These are phyloP conservation scores for Didymodactylos carnosus DNA, from an alignment of 2,888 invertebrate genomes.

Conservation along the genomic window DNA sequence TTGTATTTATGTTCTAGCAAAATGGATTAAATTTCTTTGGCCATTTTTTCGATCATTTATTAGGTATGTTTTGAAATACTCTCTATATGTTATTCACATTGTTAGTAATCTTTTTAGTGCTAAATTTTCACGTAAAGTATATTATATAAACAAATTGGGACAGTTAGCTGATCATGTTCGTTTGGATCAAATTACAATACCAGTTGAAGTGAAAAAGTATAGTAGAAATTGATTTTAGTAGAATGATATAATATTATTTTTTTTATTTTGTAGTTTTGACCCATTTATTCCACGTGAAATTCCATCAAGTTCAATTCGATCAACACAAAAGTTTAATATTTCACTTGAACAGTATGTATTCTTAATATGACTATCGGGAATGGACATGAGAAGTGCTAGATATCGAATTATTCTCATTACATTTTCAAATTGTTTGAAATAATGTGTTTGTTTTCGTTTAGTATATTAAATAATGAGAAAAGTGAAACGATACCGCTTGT, in stretches of 20 bases:
- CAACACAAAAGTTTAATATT: not conserved
- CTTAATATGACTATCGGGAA: too few relatives aligned
- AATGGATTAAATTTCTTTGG: conserved; percentile 44
- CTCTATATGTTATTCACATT: not conserved
- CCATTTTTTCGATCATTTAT: conserved; percentile 84
- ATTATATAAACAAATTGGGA: conserved; percentile 82
- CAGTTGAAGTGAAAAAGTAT: conserved; percentile 69
- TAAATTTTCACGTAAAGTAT: conserved; percentile 91
- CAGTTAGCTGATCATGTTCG: conserved; percentile 70
- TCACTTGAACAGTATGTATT: not conserved
- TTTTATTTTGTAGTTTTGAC: not conserved
- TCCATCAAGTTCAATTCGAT: not conserved
- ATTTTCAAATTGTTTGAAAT: not conserved
- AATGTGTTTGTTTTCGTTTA: not conserved
- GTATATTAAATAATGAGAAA: not conserved
- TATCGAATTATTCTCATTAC: too few relatives aligned
- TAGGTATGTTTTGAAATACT: conserved; percentile 36
- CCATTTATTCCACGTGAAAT: not conserved
- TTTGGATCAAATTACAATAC: conserved; percentile 71
- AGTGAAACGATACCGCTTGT: not conserved
- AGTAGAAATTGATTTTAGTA: conserved; percentile 32
- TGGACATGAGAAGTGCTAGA: too few relatives aligned
- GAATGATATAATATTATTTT: not conserved
- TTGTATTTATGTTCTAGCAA: too few relatives aligned
- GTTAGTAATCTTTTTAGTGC: conserved; percentile 45